Conservation (phyloP, 2,888 invertebrate species). For the Sphaerophoria rueppellii region DNA sequence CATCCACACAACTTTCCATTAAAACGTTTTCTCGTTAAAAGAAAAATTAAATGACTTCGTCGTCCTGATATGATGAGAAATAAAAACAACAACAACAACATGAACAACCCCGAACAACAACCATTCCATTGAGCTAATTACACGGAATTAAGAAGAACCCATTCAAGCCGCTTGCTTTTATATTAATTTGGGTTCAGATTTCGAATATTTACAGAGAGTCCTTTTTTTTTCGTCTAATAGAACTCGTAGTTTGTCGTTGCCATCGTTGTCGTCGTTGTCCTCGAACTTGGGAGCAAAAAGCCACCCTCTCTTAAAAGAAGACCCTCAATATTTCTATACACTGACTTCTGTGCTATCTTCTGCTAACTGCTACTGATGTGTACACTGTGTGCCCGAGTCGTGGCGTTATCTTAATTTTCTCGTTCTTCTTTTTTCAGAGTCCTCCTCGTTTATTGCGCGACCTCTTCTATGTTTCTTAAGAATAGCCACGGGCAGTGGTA, state of each 20-base stretch:
- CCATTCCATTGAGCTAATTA: conserved; percentile 67
- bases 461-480: conserved; percentile 24
- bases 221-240: conserved; percentile 13
- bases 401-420: conserved; percentile 69
- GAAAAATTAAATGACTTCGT: too few species aligned
- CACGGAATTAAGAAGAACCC: conserved; percentile 69
- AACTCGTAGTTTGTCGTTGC: neutral
- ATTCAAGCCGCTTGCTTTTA: conserved; percentile 57
- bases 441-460: conserved; percentile 23
- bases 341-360: too few species aligned
- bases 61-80: too few species aligned
- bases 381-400: neutral
- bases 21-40: too few species aligned
- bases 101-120: conserved; percentile 16
- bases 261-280: neutral
- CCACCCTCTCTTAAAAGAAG: conserved; percentile 1
- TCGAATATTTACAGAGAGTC: conserved; percentile 21
- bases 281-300: neutral
- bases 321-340: neutral
- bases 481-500: conserved; percentile 65
- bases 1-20: too few species aligned
- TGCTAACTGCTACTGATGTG: neutral
- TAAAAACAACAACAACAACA: too few species aligned
- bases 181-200: conserved; percentile 67
- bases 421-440: conserved; percentile 8